These are phyloP conservation scores for Zaprionus davidi DNA, from an alignment of 1,140 invertebrate genomes.

Conservation along the genomic window DNA sequence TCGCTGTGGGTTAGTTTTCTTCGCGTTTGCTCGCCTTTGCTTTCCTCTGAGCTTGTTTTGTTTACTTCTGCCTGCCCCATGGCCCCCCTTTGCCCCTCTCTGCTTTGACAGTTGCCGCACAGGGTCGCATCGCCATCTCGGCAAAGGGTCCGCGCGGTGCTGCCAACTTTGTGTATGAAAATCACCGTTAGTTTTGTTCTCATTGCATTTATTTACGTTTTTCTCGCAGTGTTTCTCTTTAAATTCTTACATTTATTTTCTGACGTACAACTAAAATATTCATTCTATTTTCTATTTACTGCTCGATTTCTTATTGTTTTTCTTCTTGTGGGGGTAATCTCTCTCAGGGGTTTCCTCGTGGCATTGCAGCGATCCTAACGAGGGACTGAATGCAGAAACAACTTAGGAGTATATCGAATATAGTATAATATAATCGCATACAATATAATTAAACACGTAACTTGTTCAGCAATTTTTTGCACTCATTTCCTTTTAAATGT, in stretches of 20 bases:
- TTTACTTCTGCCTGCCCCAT: conserved; percentile 8
- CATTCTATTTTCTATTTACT: conserved; percentile 53
- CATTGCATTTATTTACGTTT: conserved; percentile 58
- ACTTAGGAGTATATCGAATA: no score
- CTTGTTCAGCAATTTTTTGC: not conserved
- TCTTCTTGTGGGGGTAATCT: conserved; percentile 25
- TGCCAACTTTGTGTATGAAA: conserved; percentile 44
- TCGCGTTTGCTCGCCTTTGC: conserved; percentile 45
- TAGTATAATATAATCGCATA: no score
- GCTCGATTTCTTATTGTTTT: conserved; percentile 18
- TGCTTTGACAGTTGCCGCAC: conserved; percentile 26
- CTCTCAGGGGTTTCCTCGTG: conserved; percentile 13
- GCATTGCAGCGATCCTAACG: conserved; percentile 21
- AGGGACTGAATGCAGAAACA: no score
- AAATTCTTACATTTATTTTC: conserved; percentile 72
- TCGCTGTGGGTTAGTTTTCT: conserved; percentile 57
- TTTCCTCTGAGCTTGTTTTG: conserved; percentile 21
- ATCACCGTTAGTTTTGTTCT: conserved; percentile 37
- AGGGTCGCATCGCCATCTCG: conserved; percentile 39
- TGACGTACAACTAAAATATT: conserved; percentile 80
- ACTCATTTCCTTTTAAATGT: not conserved
- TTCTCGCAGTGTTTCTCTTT: conserved; percentile 24
- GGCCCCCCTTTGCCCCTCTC: not conserved
- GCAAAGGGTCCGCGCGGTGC: not conserved
- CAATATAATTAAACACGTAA: not conserved